Base-by-base conservation (phyloP, 2,888 invertebrate species). In the Osmoderma eremita region DNA sequence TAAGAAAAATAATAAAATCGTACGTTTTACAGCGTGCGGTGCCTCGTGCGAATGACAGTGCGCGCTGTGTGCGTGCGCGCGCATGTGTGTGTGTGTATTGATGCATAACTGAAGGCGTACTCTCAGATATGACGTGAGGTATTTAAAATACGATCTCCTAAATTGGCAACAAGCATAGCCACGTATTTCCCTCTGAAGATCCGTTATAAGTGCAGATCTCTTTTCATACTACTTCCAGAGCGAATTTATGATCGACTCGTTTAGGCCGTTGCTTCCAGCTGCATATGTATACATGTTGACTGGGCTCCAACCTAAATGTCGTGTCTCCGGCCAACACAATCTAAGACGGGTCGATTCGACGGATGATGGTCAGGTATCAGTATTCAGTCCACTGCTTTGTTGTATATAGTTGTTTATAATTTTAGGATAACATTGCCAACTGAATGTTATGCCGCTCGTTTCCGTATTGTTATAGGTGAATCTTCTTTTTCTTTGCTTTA, bases 71-170 rank as follows among this genome's bases (percentile, higher is more conserved):
- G 53, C 6, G 15, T 20, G 12, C 49, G 13, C 4, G 15, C 15
- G 36, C 36, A 15, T 18, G 53, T 53, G 17, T 53, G 38, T 10
- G 36, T 53, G 22, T 39, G 18, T 56, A 41, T 41, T 41, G 39
- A 56, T 56, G 39, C 54, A 41, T 39, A 56, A 41, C 54, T 41
- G 39, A 56, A 56, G 54, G 41, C 41, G 41, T 56, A 39, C 41
- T 39, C 39, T 56, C 22, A 41, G 0, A 5, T 56, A 20, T 56
- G 54, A 41, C 54, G 54, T 56, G 41, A 41, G 54, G 54, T 56
- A 56, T 56, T 56, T 56, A 56, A 56, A 54, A 56, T 39, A 41
- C 54, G 54, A 39, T 56, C 39, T 56, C 41, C 54, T 56, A 56
- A 56, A 39, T 56, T 56, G 54, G 54, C 41, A 56, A 56, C 54